phyloP scores from a whole-genome alignment of 1,140 invertebrate species.

The Calephelis virginiensis region DNA sequence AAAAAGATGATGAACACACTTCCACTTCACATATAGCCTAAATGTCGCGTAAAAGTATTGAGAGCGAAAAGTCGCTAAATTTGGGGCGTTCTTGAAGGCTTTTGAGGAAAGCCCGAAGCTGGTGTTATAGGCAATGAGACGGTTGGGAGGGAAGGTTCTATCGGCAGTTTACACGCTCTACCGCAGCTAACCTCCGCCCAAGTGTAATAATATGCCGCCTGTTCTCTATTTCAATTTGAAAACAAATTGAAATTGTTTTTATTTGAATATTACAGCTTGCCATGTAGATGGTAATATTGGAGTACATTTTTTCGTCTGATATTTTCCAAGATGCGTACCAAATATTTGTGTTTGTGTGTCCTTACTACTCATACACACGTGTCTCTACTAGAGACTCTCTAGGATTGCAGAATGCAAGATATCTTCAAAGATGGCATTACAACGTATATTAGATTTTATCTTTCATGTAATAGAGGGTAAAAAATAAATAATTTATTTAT shows the following conservation, averaged over 20 bases:
- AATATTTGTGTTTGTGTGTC: too few relatives aligned
- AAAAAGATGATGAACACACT: slow-evolving; percentile 1
- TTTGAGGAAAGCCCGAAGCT: slow-evolving; percentile 72
- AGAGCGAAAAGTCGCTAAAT: slow-evolving; percentile 75
- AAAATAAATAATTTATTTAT: too few relatives aligned
- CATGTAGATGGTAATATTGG: slow-evolving; percentile 19
- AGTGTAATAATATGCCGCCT: slow-evolving; percentile 69
- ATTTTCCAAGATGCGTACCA: not conserved
- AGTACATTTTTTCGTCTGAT: slow-evolving; percentile 1
- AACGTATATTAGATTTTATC: too few relatives aligned
- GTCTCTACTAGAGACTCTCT: too few relatives aligned
- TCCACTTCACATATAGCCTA: slow-evolving; percentile 43
- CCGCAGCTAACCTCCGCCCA: slow-evolving; percentile 73
- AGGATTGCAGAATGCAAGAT: too few relatives aligned
- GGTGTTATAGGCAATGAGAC: slow-evolving; percentile 73
- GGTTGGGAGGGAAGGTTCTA: slow-evolving; percentile 65
- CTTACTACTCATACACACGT: too few relatives aligned
- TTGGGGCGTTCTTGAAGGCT: slow-evolving; percentile 70
- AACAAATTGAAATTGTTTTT: slow-evolving; percentile 78
- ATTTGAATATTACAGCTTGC: slow-evolving; percentile 69
- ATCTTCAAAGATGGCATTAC: too few relatives aligned
- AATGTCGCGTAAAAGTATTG: slow-evolving; percentile 70
- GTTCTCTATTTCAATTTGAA: slow-evolving; percentile 75
- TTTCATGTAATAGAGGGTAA: too few relatives aligned
- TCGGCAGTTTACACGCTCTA: slow-evolving; percentile 76